These are phyloP conservation scores for Petrocephalus zakoni DNA, from an alignment of 2,113 vertebrate species.

Conservation along the genomic window DNA sequence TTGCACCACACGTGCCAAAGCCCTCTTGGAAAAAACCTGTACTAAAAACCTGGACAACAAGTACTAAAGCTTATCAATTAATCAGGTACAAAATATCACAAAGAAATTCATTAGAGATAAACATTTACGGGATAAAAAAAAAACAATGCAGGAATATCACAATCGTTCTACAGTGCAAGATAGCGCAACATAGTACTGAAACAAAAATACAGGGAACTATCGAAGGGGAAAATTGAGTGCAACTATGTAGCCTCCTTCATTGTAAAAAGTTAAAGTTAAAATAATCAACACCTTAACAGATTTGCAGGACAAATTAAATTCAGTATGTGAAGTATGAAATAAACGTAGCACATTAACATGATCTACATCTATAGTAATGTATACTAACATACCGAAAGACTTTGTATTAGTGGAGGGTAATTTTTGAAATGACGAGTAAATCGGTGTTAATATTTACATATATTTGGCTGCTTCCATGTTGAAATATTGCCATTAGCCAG, in stretches of 20 bases:
- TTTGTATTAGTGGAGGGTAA: not conserved
- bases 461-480: not conserved
- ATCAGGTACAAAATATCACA: not conserved
- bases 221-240: not conserved
- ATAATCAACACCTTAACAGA: conserved; percentile 6
- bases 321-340: not conserved
- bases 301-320: not conserved
- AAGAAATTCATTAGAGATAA: not conserved
- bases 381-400: not conserved
- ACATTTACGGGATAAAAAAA: not conserved
- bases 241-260: not conserved
- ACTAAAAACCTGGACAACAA: too few relatives aligned
- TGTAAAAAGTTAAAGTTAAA: not conserved
- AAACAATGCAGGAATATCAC: not conserved
- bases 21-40: not conserved
- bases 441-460: not conserved
- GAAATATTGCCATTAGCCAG: not conserved
- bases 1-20: conserved; percentile 15
- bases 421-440: not conserved
- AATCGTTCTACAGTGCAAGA: not conserved
- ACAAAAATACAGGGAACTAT: not conserved
- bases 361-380: not conserved
- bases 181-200: not conserved
- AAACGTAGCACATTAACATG: not conserved
- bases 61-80: conserved; percentile 18